Evolutionary conservation across 2,113 vertebrate species (phyloP).

Genomic region (Antennarius striatus): DNA sequence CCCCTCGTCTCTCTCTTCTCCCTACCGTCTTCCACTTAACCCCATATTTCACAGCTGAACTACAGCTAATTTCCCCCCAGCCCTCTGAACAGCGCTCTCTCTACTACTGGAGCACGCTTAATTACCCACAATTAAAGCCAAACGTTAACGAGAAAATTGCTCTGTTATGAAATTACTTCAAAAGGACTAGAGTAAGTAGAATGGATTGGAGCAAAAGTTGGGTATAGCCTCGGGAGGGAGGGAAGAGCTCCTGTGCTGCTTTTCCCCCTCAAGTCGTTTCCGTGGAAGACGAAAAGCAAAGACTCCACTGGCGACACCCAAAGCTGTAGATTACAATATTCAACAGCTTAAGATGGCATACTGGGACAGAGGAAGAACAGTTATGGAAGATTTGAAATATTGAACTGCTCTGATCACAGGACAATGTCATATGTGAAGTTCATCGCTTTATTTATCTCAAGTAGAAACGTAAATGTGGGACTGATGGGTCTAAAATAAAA

Average conservation of each 20-base stretch:
- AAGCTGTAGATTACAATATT: conserved; percentile 59
- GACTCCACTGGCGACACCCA: conserved; percentile 55
- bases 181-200: conserved; percentile 73
- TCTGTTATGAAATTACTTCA: conserved; percentile 81
- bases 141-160: conserved; percentile 82
- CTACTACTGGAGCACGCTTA: conserved; percentile 78
- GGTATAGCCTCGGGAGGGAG: conserved; percentile 52
- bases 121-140: conserved; percentile 84
- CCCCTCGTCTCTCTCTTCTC: conserved; percentile 50
- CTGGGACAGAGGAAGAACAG: conserved; percentile 23
- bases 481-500: no score
- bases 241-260: conserved; percentile 46
- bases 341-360: conserved; percentile 42
- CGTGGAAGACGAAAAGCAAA: conserved; percentile 60
- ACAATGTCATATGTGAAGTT: no score
- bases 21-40: conserved; percentile 77
- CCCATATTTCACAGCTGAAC: conserved; percentile 82
- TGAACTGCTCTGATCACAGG: no score
- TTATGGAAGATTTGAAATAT: no score
- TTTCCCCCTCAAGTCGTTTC: conserved; percentile 52
- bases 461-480: no score
- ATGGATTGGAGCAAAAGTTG: conserved; percentile 72
- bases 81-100: conserved; percentile 70
- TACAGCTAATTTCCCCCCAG: conserved; percentile 78
- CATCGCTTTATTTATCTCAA: no score